Base-by-base conservation (phyloP, 2,797 vertebrate genomes). In the Nannoperca australis region DNA sequence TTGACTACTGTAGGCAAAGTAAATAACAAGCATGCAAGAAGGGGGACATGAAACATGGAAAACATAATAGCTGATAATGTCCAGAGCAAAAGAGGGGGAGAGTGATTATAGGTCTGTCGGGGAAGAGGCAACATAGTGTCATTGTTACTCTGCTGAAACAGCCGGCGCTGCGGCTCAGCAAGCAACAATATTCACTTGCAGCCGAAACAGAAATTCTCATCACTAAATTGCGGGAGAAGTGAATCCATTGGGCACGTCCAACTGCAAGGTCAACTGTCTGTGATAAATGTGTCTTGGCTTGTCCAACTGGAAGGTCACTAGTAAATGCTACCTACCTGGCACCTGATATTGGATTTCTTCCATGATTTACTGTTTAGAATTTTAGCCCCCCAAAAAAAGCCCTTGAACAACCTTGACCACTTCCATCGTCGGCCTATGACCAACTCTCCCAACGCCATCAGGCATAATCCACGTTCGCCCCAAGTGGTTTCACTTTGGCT, bases 361-460 rank as follows among this genome's bases (percentile, higher is more conserved):
- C 24, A 1, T 30, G 6, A 47, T 4, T 60, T 38, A 12, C 2
- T 4, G 62, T 17, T n/a, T 8, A n/a, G 1, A 13, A 18, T 76
- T 53, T 45, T 6, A 55, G 4, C n/a, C 24, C 24, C 24, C 24
- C 24, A 1, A 27, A 55, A 66, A 69, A 34, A 72, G 73, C 56
- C 85, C 75, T 90, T 85, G 61, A 70, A 81, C 40, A 79, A 89
- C 87, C 81, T 85, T 85, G 61, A 78, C 12, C 24, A 47, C 53
- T 53, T 60, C 22, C 49, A 34, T 59, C 64, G 30, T 34, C 24
- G 38, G 71, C 13, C 62, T 45, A 36, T 7, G 12, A 54, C 58
- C 30, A 40, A 40, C 54, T 27, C 72, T 72, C 50, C 22, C 71
- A 61, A 27, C 32, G 63, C 68, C 50, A 64, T 18, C 53, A 42